Percentiles rank a stretch among this genome's conserved stretches.
Evolutionary conservation across 35 echinoderm and acorn worm genomes (phyloP).

Genomic region (Ptychodera flava): DNA sequence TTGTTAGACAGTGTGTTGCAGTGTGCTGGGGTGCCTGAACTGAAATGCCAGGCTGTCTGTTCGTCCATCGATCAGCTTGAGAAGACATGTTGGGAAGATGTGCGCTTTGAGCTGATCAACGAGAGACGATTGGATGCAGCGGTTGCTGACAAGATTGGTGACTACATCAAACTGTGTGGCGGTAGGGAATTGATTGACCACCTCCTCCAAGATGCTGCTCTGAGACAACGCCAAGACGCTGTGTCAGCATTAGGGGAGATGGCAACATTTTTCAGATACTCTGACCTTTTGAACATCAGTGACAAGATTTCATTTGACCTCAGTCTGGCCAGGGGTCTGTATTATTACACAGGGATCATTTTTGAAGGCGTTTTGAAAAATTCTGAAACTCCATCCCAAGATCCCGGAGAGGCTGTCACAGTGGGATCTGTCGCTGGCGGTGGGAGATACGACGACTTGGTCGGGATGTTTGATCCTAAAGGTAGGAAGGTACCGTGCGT

Average conservation of each 20-base stretch:
- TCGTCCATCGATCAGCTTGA: slow-evolving; percentile 93
- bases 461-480: slow-evolving; percentile 97
- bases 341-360: slow-evolving; percentile 93
- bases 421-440: slow-evolving; percentile 94
- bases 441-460: slow-evolving; percentile 84
- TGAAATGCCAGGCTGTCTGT: slow-evolving; percentile 84
- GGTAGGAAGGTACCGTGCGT: slow-evolving; percentile 93
- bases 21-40: slow-evolving; percentile 74
- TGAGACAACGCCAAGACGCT: slow-evolving; percentile 53
- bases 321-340: slow-evolving; percentile 82
- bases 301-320: slow-evolving; percentile 95
- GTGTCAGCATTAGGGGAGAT: slow-evolving; percentile 66
- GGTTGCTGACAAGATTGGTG: slow-evolving; percentile 71
- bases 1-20: slow-evolving; percentile 92
- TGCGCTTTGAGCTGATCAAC: slow-evolving; percentile 80
- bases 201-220: slow-evolving; percentile 40
- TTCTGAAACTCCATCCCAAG: too few relatives aligned
- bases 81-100: slow-evolving; percentile 98
- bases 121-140: slow-evolving; percentile 68
- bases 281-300: slow-evolving; percentile 60
- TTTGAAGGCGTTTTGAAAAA: slow-evolving; percentile 83
- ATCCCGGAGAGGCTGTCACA: too few relatives aligned
- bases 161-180: slow-evolving; percentile 62
- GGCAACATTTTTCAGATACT: slow-evolving; percentile 68
- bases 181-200: slow-evolving; percentile 61